Conservation (phyloP, 1,140 invertebrate genomes). For the Philotrypesis tridentata region DNA sequence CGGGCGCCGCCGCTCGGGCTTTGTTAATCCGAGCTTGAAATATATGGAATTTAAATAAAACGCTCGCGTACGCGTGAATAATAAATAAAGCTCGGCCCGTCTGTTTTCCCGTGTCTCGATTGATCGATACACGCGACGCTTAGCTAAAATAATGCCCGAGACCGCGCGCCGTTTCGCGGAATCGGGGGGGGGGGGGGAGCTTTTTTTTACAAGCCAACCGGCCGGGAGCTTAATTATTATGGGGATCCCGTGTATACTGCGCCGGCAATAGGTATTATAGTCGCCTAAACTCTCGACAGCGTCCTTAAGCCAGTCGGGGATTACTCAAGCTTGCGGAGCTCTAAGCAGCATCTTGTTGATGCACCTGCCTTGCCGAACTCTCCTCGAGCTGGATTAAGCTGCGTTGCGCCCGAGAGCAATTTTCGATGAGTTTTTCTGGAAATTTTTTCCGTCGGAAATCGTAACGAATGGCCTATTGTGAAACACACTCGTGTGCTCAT, state of each 20-base stretch:
- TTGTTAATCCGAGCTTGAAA: conserved; percentile 22
- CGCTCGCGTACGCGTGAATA: background rate
- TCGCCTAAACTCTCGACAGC: conserved; percentile 53
- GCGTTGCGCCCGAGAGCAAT: too few species aligned
- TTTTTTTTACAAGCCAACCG: too few species aligned
- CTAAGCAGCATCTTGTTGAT: background rate
- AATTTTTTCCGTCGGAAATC: too few species aligned
- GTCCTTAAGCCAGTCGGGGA: conserved; percentile 57
- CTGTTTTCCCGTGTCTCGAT: too few species aligned
- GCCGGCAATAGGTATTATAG: background rate
- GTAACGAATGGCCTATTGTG: too few species aligned
- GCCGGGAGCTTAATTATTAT: conserved; percentile 53
- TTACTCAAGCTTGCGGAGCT: conserved; percentile 52
- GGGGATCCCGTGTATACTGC: conserved; percentile 52
- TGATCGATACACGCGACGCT: too few species aligned
- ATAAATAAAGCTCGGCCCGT: background rate
- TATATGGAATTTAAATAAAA: background rate
- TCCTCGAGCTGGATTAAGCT: background rate
- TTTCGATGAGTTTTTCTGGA: background rate
- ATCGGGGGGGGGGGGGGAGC: too few species aligned
- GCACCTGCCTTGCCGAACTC: background rate
- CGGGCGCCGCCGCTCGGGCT: too few species aligned
- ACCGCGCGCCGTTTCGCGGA: too few species aligned
- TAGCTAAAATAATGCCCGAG: too few species aligned
- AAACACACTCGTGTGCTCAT: too few species aligned